Base-by-base conservation (phyloP, 2,888 invertebrate genomes). In the Nomada hirtipes region DNA sequence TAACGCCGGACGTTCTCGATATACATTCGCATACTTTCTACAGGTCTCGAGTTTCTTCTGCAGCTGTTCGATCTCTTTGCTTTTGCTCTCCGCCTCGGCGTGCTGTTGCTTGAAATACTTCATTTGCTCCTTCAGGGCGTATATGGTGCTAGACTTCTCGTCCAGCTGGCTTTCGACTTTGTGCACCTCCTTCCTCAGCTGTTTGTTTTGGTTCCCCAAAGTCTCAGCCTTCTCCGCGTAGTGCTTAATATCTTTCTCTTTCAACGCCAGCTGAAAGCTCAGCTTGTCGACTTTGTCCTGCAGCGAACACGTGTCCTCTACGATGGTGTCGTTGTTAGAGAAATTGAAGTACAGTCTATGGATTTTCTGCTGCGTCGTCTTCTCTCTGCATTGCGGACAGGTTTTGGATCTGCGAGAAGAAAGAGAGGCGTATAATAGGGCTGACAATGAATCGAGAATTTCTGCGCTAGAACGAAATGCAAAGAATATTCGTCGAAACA, bases 311-410 rank as follows among this genome's bases (percentile, higher is more conserved):
- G 50, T 4, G 26, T 85, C 81, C 47, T 82, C 83, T 3, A 0
- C 11, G 10, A 82, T 73, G 3, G 52, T 53, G 10, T 68, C 95
- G 15, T 92, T 94, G 70, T 96, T 96, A 2, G 95, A 94, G 70
- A 95, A 91, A 82, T 96, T 97, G 0, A 97, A 96, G 89, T 95
- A 97, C 1, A 97, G 90, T 7, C 96, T 95, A 88, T 95, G 95
- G 88, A 97, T 96, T 9, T 76, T 95, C 11, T 57, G 55, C 9
- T 95, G 94, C 0, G 95, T 96, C 42, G 96, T 95, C 93, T 95
- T 96, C 89, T 95, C 94, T 18, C 97, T 95, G 91, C 97, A 97
- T 94, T 97, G 97, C 0, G 97, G 97, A 85, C 97, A 97, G 11
- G 96, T 95, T 91, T 96, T 96, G 0, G 97, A 97, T 89, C 97